Evolutionary conservation across 2,888 invertebrate genomes (phyloP).

Genomic region (Trachelus tabidus): DNA sequence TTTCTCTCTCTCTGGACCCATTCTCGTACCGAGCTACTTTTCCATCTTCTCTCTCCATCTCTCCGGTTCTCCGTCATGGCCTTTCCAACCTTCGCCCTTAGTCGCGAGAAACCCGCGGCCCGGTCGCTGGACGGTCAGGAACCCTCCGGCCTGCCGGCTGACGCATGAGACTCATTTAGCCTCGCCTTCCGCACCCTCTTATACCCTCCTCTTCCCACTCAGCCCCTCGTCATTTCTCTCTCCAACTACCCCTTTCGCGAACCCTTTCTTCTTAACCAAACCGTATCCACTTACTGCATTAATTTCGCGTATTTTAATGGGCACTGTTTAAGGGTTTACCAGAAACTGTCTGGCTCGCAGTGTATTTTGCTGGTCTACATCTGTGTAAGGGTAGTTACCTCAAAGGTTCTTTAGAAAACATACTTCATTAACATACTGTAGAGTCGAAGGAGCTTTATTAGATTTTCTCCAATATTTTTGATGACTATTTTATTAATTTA

Average conservation of each 20-base stretch:
- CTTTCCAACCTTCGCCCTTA: background rate
- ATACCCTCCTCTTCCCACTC: constrained; percentile 13
- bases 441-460: background rate
- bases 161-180: constrained; percentile 42
- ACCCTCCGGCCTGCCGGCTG: constrained; percentile 30
- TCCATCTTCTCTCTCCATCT: constrained; percentile 9
- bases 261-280: constrained; percentile 51
- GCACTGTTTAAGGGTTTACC: background rate
- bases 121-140: constrained; percentile 29
- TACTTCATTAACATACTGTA: background rate
- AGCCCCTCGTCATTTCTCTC: constrained; percentile 11
- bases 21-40: background rate
- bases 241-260: constrained; percentile 17
- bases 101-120: constrained; percentile 20
- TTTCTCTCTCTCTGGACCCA: constrained; percentile 7
- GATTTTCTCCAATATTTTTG: background rate
- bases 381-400: background rate
- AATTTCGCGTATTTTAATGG: constrained; percentile 50
- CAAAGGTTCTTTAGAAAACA: background rate
- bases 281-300: constrained; percentile 53
- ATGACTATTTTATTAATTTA: background rate
- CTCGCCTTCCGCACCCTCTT: constrained; percentile 20
- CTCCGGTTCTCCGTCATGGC: constrained; percentile 10
- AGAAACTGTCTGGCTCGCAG: background rate
- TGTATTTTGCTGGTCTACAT: background rate